phyloP scores from a whole-genome alignment of 2,113 vertebrate genomes.

The Strix aluco region DNA sequence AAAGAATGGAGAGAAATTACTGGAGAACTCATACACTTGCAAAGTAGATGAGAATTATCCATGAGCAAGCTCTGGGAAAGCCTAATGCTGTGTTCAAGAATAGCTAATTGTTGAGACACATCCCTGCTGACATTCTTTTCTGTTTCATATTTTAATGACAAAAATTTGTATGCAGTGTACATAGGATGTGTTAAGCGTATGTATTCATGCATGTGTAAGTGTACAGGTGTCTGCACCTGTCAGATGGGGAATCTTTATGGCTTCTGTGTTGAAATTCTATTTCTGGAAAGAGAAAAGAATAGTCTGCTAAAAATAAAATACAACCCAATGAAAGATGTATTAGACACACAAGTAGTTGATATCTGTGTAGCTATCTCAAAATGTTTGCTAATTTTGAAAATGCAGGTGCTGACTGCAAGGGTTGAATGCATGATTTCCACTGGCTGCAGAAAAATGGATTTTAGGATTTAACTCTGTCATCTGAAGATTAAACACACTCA shows the following conservation, averaged over 20 bases:
- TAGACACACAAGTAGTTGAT: constrained; percentile 4
- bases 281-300: constrained; percentile 6
- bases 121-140: not conserved
- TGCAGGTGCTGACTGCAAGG: not conserved
- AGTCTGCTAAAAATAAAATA: constrained; percentile 29
- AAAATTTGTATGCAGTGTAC: not conserved
- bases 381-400: not conserved
- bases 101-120: not conserved
- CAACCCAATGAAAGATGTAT: not conserved
- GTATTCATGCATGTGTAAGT: not conserved
- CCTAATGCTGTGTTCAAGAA: not conserved
- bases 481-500: not conserved
- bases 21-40: not conserved
- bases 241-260: not conserved
- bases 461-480: not conserved
- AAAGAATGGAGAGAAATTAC: not conserved
- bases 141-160: not conserved
- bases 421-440: not conserved
- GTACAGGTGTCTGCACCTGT: not conserved
- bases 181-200: fast-evolving
- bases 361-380: not conserved
- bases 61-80: not conserved
- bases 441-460: not conserved
- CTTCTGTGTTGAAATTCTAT: not conserved
- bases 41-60: not conserved